Base-by-base conservation (phyloP, 1,140 invertebrate species). In the Thalassaphorura encarpata region DNA sequence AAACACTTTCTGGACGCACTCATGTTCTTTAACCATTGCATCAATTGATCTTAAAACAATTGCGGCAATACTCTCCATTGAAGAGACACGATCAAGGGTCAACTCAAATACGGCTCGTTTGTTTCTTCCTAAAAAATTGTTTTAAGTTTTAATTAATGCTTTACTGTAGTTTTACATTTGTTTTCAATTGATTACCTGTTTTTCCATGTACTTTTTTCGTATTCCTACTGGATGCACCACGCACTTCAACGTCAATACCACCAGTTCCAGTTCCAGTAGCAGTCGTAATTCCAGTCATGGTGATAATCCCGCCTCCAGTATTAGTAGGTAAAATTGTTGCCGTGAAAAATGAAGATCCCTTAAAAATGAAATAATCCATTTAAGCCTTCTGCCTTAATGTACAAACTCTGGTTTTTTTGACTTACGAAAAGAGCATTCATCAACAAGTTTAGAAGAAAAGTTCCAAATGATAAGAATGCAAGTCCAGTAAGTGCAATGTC, bases 401-500 rank as follows among this genome's bases (percentile, higher is more conserved):
- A 11, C 19, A 29, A 23, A 48, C 8, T 18, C 18, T 42, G 8
- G 40, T 24, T 13, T 48, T 48, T 6, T 29, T 23, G 8, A 28
- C 56, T 60, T 31, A 65, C 63, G 43, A 60, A 18, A 36, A 65
- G 43, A 24, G 60, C 62, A 56, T 64, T 64, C 2, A 66, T 40
- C 6, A 66, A 56, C 24, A 66, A 52, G 48, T 66, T 66, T 6
- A 66, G 36, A 3, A 66, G 49, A 52, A 64, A 66, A 39, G 61
- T 59, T 28, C 62, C 62, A 47, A 66, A 64, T 2, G 58, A 62
- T 0, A 66, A 36, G 45, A 66, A 66, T 27, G 64, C 64, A 16
- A 66, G 43, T 3, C 62, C 62, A 26, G 64, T 66, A 19, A 66
- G 62, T 1, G 64, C 64, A 51, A 66, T 59, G 40, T 66, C 64